Conservation (phyloP, 2,888 invertebrate genomes). For the Heliconius hortense region DNA sequence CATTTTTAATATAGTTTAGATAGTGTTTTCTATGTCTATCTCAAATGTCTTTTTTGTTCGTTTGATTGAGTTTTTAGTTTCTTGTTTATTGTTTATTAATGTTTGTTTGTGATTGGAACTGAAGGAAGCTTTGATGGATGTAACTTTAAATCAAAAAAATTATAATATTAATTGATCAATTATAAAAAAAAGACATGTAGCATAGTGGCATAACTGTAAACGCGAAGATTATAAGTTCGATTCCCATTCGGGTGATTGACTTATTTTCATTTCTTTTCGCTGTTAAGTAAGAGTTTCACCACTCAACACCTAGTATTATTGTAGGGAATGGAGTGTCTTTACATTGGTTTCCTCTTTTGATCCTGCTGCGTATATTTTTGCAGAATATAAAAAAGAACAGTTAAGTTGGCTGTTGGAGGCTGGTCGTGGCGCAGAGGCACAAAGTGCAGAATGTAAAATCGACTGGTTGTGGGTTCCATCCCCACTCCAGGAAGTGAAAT, state of each 20-base stretch:
- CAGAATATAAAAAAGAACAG: too few species aligned
- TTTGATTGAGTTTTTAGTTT: not conserved
- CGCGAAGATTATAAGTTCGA: not conserved
- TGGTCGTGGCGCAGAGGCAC: too few species aligned
- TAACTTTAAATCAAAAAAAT: not conserved
- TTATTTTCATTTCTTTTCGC: too few species aligned
- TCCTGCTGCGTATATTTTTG: too few species aligned
- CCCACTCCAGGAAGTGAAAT: too few species aligned
- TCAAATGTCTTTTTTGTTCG: not conserved
- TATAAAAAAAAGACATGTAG: not conserved
- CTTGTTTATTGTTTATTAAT: constrained; percentile 14
- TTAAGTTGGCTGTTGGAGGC: too few species aligned
- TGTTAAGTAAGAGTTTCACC: too few species aligned
- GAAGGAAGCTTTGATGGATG: not conserved
- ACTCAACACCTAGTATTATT: too few species aligned
- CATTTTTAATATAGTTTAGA: not conserved
- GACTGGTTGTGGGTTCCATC: too few species aligned
- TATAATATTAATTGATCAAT: not conserved
- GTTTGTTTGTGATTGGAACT: constrained; percentile 1
- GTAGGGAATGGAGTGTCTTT: too few species aligned
- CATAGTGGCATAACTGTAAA: not conserved
- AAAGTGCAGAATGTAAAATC: too few species aligned
- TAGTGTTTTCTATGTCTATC: constrained; percentile 29
- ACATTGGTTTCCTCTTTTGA: not conserved
- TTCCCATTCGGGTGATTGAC: too few species aligned